A percentile compares a stretch with the other conserved stretches of the same genome.
These are phyloP conservation scores for Caenorhabditis angaria DNA, from an alignment of 2,888 invertebrate genomes.

Conservation along the genomic window DNA sequence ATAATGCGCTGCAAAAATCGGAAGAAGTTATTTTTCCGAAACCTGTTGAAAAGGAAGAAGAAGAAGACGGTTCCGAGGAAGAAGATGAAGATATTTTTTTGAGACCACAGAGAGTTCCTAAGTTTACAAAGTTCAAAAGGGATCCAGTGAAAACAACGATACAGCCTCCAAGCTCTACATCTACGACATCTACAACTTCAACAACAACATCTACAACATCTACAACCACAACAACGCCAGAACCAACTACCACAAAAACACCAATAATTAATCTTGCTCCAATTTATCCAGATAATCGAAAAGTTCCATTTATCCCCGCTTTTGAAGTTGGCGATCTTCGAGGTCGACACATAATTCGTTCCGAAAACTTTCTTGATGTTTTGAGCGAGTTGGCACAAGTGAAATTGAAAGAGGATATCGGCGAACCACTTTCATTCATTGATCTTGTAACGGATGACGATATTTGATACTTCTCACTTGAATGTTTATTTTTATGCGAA, in stretches of 20 bases:
- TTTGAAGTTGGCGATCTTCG: conserved; percentile 39
- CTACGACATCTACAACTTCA: conserved; percentile 16
- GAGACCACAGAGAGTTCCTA: conserved; percentile 7
- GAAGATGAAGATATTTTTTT: background rate
- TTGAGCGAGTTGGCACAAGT: conserved; percentile 49
- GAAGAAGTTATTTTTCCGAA: too few species aligned
- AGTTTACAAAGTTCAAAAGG: background rate
- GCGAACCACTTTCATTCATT: conserved; percentile 31
- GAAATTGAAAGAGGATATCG: conserved; percentile 45
- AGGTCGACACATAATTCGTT: conserved; percentile 41
- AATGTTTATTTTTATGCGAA: background rate
- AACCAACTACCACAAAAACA: background rate
- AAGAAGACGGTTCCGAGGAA: background rate
- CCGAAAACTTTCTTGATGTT: conserved; percentile 47
- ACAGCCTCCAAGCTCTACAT: conserved; percentile 3
- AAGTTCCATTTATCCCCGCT: conserved; percentile 44
- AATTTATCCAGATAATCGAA: conserved; percentile 10
- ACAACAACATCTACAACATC: conserved; percentile 12
- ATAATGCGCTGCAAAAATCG: conserved; percentile 22
- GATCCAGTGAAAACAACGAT: conserved; percentile 11
- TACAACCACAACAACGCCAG: background rate
- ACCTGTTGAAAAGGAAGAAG: conserved; percentile 10
- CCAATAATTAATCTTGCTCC: conserved; percentile 44
- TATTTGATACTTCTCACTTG: background rate
- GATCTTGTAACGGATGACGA: conserved; percentile 35